These are phyloP conservation scores for Syrmaticus mikado DNA, from an alignment of 2,113 vertebrate species.

Conservation along the genomic window DNA sequence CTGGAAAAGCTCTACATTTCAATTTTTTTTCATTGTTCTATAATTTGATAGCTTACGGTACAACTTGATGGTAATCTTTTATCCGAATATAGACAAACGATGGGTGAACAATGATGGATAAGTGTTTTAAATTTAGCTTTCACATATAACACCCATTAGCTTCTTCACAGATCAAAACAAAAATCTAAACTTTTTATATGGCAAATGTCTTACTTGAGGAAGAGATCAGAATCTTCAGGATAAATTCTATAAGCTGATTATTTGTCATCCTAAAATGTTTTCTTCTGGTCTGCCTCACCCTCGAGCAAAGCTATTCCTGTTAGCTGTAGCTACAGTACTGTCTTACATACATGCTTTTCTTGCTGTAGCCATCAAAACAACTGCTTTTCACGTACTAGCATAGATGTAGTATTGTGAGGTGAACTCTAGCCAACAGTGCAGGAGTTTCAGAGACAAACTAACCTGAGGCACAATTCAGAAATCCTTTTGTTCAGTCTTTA, in stretches of 20 bases:
- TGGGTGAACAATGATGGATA: background rate
- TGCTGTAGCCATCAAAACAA: background rate
- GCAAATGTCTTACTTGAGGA: background rate
- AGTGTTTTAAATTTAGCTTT: background rate
- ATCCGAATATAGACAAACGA: background rate
- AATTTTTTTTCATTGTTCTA: background rate
- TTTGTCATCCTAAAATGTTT: background rate
- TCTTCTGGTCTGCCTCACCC: background rate
- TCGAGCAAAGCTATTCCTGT: background rate
- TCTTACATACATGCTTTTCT: background rate
- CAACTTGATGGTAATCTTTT: background rate
- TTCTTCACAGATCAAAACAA: background rate
- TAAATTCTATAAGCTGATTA: background rate
- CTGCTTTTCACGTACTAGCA: accelerated
- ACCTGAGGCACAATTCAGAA: background rate
- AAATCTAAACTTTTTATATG: background rate
- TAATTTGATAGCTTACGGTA: background rate
- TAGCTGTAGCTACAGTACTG: background rate
- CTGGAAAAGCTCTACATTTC: background rate
- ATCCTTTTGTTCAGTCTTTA: background rate
- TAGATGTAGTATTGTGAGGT: background rate
- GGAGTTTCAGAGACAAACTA: background rate
- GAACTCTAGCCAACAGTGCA: background rate
- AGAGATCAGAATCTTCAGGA: background rate
- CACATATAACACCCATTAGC: background rate